Evolutionary conservation across 2,797 vertebrate species (phyloP), one percentile per base, ranked within the genome.

Genomic region (Typhlichthys subterraneus): DNA sequence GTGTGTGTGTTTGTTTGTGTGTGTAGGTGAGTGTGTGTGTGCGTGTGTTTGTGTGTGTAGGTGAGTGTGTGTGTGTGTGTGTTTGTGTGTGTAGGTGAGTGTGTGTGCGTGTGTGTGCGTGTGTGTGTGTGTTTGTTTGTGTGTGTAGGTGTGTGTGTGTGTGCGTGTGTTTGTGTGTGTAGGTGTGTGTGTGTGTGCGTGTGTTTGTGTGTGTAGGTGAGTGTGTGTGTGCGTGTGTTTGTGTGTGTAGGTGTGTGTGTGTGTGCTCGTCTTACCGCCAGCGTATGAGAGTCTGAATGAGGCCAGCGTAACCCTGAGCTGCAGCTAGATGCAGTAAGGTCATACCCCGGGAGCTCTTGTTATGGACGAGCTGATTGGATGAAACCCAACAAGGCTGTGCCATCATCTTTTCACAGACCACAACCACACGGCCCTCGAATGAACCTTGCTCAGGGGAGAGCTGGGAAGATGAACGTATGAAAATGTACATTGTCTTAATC

Each of bases 391-490:
- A 99, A 5, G 97, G 93, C 9, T 97, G 93, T 74, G 95, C 95
- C 97, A 99, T 99, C 97, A 99, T 99, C 92, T 99, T 98, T 87
- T 99, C 97, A 45, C 97, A 99, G 42, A 99, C 97, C 10, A 98
- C 95, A 57, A 99, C 97, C 67, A 99, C 96, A 0, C 97, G 96
- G 65, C 95, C 96, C 89, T 99, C 97, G 8, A 99, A 99, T 50
- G 97, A 99, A 86, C 93, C 48, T 89, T 88, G 63, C 90, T 95
- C 95, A 76, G 84, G 67, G 50, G 89, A 81, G 46, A 88, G 75
- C 91, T 92, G 54, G n/a, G 53, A 10, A 33, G 45, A 70, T 3
- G 12, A 48, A 53, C 4, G 6, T 2, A 17, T 17, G 5, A 6
- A 19, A 29, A 69, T 4, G 13, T 4, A 19, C 60, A 62, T 53